phyloP scores from a whole-genome alignment of 2,797 vertebrate genomes.

The Danio aesculapii region DNA sequence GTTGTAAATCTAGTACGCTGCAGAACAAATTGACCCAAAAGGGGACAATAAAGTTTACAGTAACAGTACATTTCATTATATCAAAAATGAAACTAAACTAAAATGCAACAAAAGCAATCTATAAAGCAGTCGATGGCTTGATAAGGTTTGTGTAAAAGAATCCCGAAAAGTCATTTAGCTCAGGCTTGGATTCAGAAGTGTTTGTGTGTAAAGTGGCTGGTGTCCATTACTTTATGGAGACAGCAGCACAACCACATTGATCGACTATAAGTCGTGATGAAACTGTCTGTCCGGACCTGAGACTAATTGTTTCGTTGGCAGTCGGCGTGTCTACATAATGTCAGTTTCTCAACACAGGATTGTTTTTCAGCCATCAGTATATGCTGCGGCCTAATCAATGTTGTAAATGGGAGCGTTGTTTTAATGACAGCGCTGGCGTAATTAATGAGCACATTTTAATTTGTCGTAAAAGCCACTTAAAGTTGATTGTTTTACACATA shows the following conservation, averaged over 20 bases:
- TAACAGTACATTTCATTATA: background rate
- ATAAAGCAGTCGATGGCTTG: constrained; percentile 7
- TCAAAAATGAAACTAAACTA: constrained; percentile 1
- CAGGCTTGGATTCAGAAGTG: background rate
- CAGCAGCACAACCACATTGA: constrained; percentile 24
- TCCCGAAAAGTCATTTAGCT: constrained; percentile 2
- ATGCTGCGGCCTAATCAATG: constrained; percentile 22
- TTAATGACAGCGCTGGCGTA: background rate
- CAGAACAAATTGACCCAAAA: too few species aligned
- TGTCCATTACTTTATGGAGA: constrained; percentile 15
- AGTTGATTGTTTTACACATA: background rate
- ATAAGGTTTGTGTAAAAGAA: constrained; percentile 33
- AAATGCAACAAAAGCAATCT: constrained; percentile 15
- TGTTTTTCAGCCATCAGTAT: constrained; percentile 19
- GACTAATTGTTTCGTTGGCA: constrained; percentile 42
- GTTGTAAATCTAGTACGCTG: too few species aligned
- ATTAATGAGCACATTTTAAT: background rate
- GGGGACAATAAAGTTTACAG: too few species aligned
- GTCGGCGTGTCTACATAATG: constrained; percentile 29
- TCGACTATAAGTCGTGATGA: constrained; percentile 23
- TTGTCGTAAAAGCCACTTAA: background rate
- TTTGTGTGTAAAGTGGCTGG: constrained; percentile 20
- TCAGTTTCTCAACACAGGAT: constrained; percentile 24
- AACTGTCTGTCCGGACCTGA: constrained; percentile 30
- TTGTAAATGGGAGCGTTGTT: background rate